These are phyloP conservation scores for Triplophysa siluroides DNA, from an alignment of 2,113 vertebrate species.

Conservation along the genomic window DNA sequence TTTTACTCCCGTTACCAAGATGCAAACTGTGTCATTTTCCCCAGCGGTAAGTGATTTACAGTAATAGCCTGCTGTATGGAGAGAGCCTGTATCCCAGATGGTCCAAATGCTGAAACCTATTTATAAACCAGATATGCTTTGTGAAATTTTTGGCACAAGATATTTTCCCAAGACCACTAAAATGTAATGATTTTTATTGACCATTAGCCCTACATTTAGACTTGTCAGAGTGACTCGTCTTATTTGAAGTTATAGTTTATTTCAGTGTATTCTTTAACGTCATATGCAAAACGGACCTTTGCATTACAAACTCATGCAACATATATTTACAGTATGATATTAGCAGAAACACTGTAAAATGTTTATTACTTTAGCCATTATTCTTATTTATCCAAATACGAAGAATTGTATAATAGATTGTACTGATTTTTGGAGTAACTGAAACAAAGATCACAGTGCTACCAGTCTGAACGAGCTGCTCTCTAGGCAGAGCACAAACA, in stretches of 20 bases:
- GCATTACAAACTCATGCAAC: conserved; percentile 34
- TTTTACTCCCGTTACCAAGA: background rate
- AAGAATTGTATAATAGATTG: conserved; percentile 24
- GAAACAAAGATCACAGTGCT: conserved; percentile 38
- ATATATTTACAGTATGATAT: background rate
- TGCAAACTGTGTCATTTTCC: background rate
- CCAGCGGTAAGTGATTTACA: conserved; percentile 1
- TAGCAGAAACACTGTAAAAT: conserved; percentile 28
- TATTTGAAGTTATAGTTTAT: background rate
- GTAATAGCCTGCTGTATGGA: conserved; percentile 7
- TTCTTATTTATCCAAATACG: conserved; percentile 34
- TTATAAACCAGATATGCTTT: conserved; percentile 17
- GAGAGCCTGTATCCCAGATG: background rate
- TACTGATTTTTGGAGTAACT: background rate
- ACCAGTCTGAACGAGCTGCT: conserved; percentile 15
- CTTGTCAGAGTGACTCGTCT: background rate
- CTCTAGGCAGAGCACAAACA: conserved; percentile 18
- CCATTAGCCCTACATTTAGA: background rate
- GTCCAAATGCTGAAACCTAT: conserved; percentile 6
- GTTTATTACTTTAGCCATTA: conserved; percentile 33
- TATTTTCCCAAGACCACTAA: background rate
- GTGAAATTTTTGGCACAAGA: conserved; percentile 1
- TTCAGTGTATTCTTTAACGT: background rate
- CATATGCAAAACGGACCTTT: conserved; percentile 21
- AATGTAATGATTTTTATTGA: background rate